Conservation (phyloP, 64 coral and sea anemone species). For the Catalaphyllia jardinei region DNA sequence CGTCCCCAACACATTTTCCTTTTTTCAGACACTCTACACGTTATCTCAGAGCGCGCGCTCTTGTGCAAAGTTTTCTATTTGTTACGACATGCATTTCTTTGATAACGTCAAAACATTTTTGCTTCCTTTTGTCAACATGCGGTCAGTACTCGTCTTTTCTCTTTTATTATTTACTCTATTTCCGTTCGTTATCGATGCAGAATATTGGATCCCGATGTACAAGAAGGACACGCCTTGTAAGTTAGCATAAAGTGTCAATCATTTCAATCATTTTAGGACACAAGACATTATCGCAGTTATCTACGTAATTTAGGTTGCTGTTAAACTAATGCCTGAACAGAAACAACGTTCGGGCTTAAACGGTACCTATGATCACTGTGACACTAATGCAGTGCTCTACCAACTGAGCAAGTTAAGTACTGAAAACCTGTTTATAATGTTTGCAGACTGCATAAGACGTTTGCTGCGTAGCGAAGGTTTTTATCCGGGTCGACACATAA, state of each 20-base stretch:
- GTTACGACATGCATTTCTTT: background rate
- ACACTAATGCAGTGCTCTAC: too few species aligned
- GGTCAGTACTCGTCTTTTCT: background rate
- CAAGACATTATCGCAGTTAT: background rate
- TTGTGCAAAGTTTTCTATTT: background rate
- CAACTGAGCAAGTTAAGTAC: too few species aligned
- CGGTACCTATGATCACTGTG: too few species aligned
- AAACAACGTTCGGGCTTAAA: too few species aligned
- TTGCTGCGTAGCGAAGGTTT: background rate
- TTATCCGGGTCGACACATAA: background rate
- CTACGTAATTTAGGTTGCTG: background rate
- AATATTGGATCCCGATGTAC: background rate
- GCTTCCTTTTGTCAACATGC: background rate
- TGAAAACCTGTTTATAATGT: too few species aligned
- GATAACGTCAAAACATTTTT: background rate
- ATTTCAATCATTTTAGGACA: too few species aligned
- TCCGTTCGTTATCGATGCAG: background rate
- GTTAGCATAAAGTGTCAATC: background rate
- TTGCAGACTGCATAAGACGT: slow-evolving; percentile 21
- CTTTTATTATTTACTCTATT: background rate
- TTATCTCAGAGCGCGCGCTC: background rate
- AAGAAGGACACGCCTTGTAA: slow-evolving; percentile 37
- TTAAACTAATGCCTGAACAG: too few species aligned
- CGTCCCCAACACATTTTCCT: background rate
- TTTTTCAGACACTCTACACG: background rate